Evolutionary conservation across 2,888 invertebrate species (phyloP).

Genomic region (Laothoe populi): DNA sequence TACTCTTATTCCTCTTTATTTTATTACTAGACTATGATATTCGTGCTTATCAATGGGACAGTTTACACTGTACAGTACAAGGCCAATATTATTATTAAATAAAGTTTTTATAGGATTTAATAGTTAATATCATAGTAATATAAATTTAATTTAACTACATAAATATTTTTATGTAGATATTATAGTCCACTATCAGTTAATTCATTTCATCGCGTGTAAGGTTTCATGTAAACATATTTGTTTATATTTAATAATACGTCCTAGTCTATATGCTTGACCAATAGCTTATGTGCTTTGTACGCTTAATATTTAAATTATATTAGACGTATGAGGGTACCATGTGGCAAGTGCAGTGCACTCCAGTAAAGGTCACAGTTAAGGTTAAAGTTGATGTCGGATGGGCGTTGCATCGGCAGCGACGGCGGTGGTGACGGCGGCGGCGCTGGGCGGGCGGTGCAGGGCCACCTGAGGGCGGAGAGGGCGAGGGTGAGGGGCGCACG

Average conservation of each 20-base stretch:
- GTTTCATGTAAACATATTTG: too few relatives aligned
- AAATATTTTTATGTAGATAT: neutral
- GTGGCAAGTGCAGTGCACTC: conserved; percentile 73
- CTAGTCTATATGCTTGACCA: conserved; percentile 26
- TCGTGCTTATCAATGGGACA: too few relatives aligned
- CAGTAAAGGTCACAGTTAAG: conserved; percentile 80
- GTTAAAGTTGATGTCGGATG: conserved; percentile 79
- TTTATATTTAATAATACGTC: too few relatives aligned
- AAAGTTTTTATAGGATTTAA: too few relatives aligned
- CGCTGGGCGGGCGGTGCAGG: conserved; percentile 67
- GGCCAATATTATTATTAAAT: too few relatives aligned
- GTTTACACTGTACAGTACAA: too few relatives aligned
- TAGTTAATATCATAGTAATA: too few relatives aligned
- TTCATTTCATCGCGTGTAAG: neutral
- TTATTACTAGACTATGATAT: too few relatives aligned
- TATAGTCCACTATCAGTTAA: neutral
- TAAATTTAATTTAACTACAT: too few relatives aligned
- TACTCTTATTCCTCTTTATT: too few relatives aligned
- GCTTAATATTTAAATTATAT: conserved; percentile 25
- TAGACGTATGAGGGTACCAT: conserved; percentile 30
- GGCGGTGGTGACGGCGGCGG: conserved; percentile 47
- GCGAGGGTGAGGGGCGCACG: conserved; percentile 61
- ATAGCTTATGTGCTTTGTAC: too few relatives aligned
- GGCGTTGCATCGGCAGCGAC: conserved; percentile 62
- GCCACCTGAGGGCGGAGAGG: conserved; percentile 59